These are phyloP conservation scores for Oxyteleia sp. DNA, from an alignment of 2,888 invertebrate species.

Conservation along the genomic window DNA sequence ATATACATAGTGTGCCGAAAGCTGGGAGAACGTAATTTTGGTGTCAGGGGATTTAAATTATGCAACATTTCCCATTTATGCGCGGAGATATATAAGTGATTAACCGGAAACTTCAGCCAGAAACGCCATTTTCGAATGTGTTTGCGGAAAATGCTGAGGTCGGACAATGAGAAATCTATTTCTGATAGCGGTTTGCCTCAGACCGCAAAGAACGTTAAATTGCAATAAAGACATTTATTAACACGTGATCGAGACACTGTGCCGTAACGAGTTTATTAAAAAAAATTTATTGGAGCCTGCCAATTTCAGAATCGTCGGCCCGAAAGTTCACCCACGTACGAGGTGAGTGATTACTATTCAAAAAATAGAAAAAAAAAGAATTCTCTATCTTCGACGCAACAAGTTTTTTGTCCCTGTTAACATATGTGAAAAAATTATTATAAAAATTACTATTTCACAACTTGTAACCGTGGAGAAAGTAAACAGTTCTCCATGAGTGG, in stretches of 20 bases:
- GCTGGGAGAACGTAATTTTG: slow-evolving; percentile 27
- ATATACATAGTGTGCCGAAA: slow-evolving; percentile 10
- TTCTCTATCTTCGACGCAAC: slow-evolving; percentile 12
- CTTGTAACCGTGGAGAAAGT: too few relatives aligned
- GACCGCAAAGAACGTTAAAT: slow-evolving; percentile 67
- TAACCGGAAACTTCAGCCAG: slow-evolving; percentile 32
- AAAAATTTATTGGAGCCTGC: slow-evolving; percentile 45
- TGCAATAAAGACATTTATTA: slow-evolving; percentile 73
- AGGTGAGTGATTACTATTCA: slow-evolving; percentile 41
- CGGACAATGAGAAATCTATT: slow-evolving; percentile 74
- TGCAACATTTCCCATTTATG: slow-evolving; percentile 46
- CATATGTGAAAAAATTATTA: too few relatives aligned
- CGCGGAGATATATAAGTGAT: slow-evolving; percentile 44
- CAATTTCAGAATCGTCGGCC: slow-evolving; percentile 23
- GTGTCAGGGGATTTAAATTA: slow-evolving; percentile 47
- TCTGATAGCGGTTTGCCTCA: slow-evolving; percentile 60
- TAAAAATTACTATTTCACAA: too few relatives aligned
- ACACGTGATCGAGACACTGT: slow-evolving; percentile 52
- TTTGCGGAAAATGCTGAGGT: slow-evolving; percentile 45
- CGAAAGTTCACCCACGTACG: slow-evolving; percentile 1
- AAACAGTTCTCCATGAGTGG: too few relatives aligned
- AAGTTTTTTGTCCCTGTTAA: too few relatives aligned
- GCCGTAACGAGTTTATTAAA: slow-evolving; percentile 49
- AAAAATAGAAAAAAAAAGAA: too few relatives aligned
- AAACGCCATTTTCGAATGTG: slow-evolving; percentile 39